Evolutionary conservation across 2,888 invertebrate genomes (phyloP).

Genomic region (Cremastinae sp.): DNA sequence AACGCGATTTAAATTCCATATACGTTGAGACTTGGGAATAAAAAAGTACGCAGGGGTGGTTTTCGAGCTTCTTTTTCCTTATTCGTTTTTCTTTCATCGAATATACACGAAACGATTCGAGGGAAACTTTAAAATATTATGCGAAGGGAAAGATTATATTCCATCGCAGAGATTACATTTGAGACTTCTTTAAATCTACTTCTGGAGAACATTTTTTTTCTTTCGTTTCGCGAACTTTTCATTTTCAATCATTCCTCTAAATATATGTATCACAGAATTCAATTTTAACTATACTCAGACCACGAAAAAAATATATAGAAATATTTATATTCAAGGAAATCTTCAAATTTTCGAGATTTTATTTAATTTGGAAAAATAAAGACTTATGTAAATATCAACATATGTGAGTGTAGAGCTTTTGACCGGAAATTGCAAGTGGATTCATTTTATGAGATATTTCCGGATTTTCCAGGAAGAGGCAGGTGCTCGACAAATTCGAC

Average conservation of each 20-base stretch:
- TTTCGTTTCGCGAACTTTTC: too few relatives aligned
- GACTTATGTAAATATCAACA: neutral
- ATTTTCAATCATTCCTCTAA: too few relatives aligned
- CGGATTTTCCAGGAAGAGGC: constrained; percentile 51
- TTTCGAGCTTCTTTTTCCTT: constrained; percentile 5
- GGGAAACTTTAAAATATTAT: constrained; percentile 4
- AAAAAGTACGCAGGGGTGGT: constrained; percentile 1
- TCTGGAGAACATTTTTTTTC: too few relatives aligned
- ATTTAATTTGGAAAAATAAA: too few relatives aligned
- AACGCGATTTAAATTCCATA: constrained; percentile 43
- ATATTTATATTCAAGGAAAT: too few relatives aligned
- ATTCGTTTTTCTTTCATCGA: neutral
- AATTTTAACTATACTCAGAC: too few relatives aligned
- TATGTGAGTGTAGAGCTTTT: constrained; percentile 13
- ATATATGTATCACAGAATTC: too few relatives aligned
- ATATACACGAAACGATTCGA: constrained; percentile 1
- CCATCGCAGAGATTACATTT: neutral
- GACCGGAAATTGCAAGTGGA: constrained; percentile 44
- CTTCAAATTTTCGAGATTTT: too few relatives aligned
- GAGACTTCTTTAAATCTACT: too few relatives aligned
- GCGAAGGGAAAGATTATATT: neutral
- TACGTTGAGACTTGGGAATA: constrained; percentile 20
- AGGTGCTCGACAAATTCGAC: constrained; percentile 52
- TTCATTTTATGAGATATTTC: constrained; percentile 26
- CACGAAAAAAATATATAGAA: too few relatives aligned